Evolutionary conservation across 2,113 vertebrate species (phyloP), one percentile per base, ranked within the genome.

Genomic region (Saguinus midas): DNA sequence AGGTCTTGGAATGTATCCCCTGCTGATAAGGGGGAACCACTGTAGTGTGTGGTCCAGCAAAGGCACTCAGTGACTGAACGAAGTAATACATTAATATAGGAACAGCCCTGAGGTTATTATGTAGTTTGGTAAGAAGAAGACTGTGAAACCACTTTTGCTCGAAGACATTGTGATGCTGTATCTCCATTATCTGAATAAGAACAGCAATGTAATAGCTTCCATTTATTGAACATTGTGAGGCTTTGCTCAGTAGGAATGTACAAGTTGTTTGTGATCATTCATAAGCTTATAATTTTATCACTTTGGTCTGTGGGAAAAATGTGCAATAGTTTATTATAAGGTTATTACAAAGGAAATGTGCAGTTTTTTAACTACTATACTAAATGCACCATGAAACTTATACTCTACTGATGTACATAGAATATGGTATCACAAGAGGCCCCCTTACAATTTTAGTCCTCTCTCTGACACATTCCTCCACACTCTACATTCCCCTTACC

Each of bases 251-350:
- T 78, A 88, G 95, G 61, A 97, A 90, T 95, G 92, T 96, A 89
- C 20, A 96, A 58, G 48, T 96, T 95, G 88, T 86, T 95, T 95
- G 89, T 87, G 61, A 97, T 96, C 80, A 73, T 79, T 92, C 66
- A 92, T 58, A 81, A 95, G 50, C 87, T 92, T 78, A 85, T 94
- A 76, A 94, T 94, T 96, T 96, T 90, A 95, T 97, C 90, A 96
- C n/a, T 90, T 87, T 85, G 37, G 78, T 93, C 89, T 72, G 79
- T 87, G 83, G 72, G 37, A 76, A 52, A 93, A 94, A 85, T 90
- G 45, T 64, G 9, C 45, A 91, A 43, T 75, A 73, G 32, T 75
- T 96, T 94, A 75, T 95, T 94, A 35, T 61, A 64, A 96, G 40
- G n/a, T 93, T 73, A 92, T 92, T 96, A 78, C 32, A 95, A 95